Evolutionary conservation across 2,888 invertebrate genomes (phyloP).

Genomic region (Gisinianus flammeolus): DNA sequence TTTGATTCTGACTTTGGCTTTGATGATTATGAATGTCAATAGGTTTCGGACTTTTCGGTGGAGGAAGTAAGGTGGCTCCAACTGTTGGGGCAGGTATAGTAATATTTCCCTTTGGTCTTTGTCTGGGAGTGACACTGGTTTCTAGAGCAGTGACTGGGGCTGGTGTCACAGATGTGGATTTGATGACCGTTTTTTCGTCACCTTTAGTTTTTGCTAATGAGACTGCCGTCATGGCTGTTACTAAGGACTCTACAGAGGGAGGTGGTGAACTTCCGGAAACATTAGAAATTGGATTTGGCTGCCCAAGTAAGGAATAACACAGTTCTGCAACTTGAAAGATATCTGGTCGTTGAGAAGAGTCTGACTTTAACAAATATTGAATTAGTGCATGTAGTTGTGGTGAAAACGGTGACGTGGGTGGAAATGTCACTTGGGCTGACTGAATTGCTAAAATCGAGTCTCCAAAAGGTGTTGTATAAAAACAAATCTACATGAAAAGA

Average conservation of each 20-base stretch:
- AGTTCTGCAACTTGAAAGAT: slow-evolving; percentile 71
- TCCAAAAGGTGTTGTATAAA: slow-evolving; percentile 86
- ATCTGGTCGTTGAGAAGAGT: slow-evolving; percentile 81
- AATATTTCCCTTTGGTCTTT: slow-evolving; percentile 74
- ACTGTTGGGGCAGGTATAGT: slow-evolving; percentile 46
- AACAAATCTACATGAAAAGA: slow-evolving; percentile 84
- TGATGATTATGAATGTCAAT: slow-evolving; percentile 41
- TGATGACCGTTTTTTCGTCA: slow-evolving; percentile 38
- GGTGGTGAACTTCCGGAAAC: slow-evolving; percentile 39
- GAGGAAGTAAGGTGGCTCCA: slow-evolving; percentile 45
- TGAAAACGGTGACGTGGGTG: slow-evolving; percentile 78
- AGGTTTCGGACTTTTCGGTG: slow-evolving; percentile 53
- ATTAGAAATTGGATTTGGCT: slow-evolving; percentile 44
- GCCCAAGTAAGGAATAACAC: slow-evolving; percentile 40
- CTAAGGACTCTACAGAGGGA: slow-evolving; percentile 46
- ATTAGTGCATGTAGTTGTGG: slow-evolving; percentile 75
- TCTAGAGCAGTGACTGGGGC: slow-evolving; percentile 65
- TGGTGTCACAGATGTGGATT: slow-evolving; percentile 42
- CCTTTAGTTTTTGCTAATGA: slow-evolving; percentile 44
- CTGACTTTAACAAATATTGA: slow-evolving; percentile 84
- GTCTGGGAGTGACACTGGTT: slow-evolving; percentile 82
- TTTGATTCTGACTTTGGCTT: slow-evolving; percentile 17
- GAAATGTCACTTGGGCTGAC: slow-evolving; percentile 84
- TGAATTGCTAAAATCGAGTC: slow-evolving; percentile 92
- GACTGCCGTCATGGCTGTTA: slow-evolving; percentile 66